Conservation (phyloP, 2,888 invertebrate species). For the Andrena minutula region DNA sequence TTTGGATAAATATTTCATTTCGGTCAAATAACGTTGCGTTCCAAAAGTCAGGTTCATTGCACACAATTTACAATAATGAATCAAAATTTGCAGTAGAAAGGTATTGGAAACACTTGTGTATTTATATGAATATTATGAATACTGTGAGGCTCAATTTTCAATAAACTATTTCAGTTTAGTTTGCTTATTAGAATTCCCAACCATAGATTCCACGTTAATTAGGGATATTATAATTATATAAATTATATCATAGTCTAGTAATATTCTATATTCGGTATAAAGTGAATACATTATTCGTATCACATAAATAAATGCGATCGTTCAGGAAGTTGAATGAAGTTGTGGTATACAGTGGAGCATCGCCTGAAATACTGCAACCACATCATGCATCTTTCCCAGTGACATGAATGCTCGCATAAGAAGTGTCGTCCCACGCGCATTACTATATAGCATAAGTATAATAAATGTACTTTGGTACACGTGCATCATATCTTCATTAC, state of each 20-base stretch:
- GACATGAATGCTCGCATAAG: constrained; percentile 18
- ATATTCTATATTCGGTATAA: constrained; percentile 7
- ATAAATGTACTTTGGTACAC: neutral
- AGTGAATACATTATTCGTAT: neutral
- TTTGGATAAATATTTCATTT: too few species aligned
- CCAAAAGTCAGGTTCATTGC: neutral
- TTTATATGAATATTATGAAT: neutral
- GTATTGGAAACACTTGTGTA: too few species aligned
- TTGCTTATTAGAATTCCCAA: neutral
- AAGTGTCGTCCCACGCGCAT: neutral
- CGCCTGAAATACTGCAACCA: constrained; percentile 1
- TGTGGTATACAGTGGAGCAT: neutral
- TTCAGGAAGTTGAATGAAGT: neutral
- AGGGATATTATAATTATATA: neutral
- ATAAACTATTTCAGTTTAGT: neutral
- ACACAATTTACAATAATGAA: neutral
- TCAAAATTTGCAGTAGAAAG: neutral
- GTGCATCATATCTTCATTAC: neutral
- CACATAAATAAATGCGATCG: neutral
- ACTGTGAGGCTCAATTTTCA: neutral
- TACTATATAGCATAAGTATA: neutral
- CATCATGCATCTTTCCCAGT: neutral
- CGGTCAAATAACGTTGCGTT: neutral
- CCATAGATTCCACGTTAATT: neutral
- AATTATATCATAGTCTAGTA: neutral